Evolutionary conservation across 2,113 vertebrate species (phyloP).

Genomic region (Otolemur garnettii): DNA sequence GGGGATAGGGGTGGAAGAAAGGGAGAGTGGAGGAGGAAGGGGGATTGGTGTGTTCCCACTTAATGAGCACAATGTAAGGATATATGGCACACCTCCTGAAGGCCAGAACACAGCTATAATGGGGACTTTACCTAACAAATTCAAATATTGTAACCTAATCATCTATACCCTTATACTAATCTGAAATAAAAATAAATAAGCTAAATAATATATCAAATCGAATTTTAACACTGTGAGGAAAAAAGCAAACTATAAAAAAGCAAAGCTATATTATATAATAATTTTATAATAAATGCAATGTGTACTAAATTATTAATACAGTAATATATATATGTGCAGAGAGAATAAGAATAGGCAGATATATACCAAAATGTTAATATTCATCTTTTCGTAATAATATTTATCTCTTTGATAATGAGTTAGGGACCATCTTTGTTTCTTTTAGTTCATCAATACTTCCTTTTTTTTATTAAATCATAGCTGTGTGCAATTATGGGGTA

Average conservation of each 20-base stretch:
- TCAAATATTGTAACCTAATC: not conserved
- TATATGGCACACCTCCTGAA: too few species aligned
- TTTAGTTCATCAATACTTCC: not conserved
- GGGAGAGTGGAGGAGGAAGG: too few species aligned
- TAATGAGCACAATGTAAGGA: too few species aligned
- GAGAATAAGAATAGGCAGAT: not conserved
- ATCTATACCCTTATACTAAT: too few species aligned
- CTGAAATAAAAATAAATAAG: too few species aligned
- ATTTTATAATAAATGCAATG: not conserved
- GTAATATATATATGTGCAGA: not conserved
- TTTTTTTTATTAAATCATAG: too few species aligned
- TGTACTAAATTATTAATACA: not conserved
- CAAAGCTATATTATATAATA: not conserved
- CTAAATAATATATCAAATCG: not conserved
- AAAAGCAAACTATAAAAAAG: constrained; percentile 15
- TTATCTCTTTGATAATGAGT: not conserved
- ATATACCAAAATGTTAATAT: not conserved
- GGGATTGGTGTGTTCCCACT: too few species aligned
- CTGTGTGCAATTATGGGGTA: too few species aligned
- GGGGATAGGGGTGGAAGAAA: too few species aligned
- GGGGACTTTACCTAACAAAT: too few species aligned
- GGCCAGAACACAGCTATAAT: too few species aligned
- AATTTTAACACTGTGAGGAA: not conserved
- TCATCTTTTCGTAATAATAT: not conserved
- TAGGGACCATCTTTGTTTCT: not conserved